phyloP scores from a whole-genome alignment of 1,140 invertebrate genomes.

The Halesus radiatus region DNA sequence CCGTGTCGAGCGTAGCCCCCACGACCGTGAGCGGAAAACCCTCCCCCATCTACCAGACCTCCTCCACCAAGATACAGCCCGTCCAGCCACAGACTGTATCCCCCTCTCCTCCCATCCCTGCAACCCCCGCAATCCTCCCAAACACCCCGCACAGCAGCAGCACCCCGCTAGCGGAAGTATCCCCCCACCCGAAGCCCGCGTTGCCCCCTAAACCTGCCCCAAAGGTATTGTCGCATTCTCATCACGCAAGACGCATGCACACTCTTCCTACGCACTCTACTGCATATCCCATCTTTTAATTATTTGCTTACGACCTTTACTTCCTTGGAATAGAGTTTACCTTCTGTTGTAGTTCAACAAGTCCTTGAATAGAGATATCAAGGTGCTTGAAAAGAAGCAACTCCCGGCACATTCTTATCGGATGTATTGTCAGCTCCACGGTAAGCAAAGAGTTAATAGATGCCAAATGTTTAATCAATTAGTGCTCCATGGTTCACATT shows the following conservation, averaged over 20 bases:
- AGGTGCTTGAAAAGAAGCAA: too few species aligned
- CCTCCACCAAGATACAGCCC: slow-evolving; percentile 84
- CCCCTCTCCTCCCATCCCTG: slow-evolving; percentile 63
- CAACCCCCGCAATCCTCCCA: slow-evolving; percentile 63
- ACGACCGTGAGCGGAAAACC: slow-evolving; percentile 78
- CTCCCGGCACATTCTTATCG: too few species aligned
- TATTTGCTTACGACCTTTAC: too few species aligned
- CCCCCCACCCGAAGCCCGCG: slow-evolving; percentile 74
- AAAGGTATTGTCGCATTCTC: slow-evolving; percentile 61
- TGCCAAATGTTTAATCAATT: too few species aligned
- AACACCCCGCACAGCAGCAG: slow-evolving; percentile 73
- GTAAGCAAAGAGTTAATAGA: too few species aligned
- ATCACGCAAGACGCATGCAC: background rate
- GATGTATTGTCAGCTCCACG: too few species aligned
- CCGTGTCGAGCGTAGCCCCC: slow-evolving; percentile 86
- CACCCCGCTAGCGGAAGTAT: slow-evolving; percentile 71
- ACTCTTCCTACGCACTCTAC: background rate
- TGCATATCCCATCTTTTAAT: too few species aligned
- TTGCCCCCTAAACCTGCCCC: slow-evolving; percentile 81
- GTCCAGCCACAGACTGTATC: slow-evolving; percentile 82
- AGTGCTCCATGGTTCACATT: too few species aligned
- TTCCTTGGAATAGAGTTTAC: too few species aligned
- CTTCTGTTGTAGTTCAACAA: too few species aligned
- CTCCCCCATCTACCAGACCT: slow-evolving; percentile 84
- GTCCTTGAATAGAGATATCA: too few species aligned